Percentiles rank a stretch among this genome's conserved stretches.
Evolutionary conservation across 2,888 invertebrate genomes (phyloP).

Genomic region (Labia minor): DNA sequence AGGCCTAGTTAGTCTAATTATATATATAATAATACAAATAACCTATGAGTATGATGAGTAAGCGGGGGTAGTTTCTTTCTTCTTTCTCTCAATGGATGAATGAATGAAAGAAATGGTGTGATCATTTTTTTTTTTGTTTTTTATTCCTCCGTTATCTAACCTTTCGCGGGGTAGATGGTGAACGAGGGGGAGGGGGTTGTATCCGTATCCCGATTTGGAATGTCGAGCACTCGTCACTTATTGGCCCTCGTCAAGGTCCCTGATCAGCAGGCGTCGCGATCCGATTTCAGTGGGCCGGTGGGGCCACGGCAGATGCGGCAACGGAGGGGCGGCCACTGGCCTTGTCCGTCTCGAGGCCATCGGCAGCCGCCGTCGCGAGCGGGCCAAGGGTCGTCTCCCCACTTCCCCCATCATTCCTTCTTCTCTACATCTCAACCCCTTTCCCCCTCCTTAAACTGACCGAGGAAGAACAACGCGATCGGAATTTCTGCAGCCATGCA

Average conservation of each 20-base stretch:
- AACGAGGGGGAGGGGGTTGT: not conserved
- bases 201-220: not conserved
- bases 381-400: not conserved
- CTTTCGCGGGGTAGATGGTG: too few relatives aligned
- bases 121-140: too few relatives aligned
- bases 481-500: not conserved
- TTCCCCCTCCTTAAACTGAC: too few relatives aligned
- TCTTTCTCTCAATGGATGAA: conserved; percentile 13
- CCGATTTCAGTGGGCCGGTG: not conserved
- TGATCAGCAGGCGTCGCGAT: not conserved
- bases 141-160: not conserved
- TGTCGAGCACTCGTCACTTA: not conserved
- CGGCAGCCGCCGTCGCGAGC: conserved; percentile 18
- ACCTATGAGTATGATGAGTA: too few relatives aligned
- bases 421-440: too few relatives aligned
- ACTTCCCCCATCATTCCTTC: too few relatives aligned
- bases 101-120: not conserved
- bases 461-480: conserved; percentile 13
- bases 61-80: too few relatives aligned
- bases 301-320: conserved; percentile 16
- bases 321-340: not conserved
- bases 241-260: not conserved
- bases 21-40: too few relatives aligned
- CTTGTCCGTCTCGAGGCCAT: conserved; percentile 14
- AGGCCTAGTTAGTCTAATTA: too few relatives aligned